phyloP scores from a whole-genome alignment of 2,888 invertebrate genomes.

The Drosophila monieri region DNA sequence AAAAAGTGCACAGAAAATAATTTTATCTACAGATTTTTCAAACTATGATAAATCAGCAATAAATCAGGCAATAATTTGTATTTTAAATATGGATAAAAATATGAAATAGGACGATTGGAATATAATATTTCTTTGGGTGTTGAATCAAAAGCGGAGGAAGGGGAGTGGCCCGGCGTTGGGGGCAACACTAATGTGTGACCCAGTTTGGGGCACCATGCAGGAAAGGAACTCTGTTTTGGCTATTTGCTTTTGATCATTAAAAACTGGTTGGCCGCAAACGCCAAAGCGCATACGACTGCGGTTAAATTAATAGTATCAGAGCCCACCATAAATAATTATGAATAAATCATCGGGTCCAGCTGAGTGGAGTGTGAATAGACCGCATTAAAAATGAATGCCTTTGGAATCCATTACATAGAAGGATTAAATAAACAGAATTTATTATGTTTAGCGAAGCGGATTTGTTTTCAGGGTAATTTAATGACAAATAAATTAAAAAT shows the following conservation, averaged over 20 bases:
- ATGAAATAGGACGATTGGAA: background rate
- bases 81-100: background rate
- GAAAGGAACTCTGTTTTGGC: conserved; percentile 71
- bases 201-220: conserved; percentile 68
- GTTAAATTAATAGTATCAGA: conserved; percentile 26
- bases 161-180: conserved; percentile 13
- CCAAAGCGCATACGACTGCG: conserved; percentile 30
- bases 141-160: conserved; percentile 1
- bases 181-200: conserved; percentile 72
- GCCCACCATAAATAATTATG: background rate
- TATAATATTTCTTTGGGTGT: background rate
- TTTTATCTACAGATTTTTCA: background rate
- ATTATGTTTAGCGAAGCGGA: background rate
- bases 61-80: background rate
- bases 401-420: background rate
- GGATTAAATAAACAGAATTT: background rate
- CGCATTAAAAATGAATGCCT: background rate
- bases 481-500: background rate
- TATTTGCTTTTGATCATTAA: conserved; percentile 72
- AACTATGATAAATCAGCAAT: background rate
- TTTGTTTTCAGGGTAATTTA: background rate
- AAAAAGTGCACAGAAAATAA: background rate
- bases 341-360: conserved; percentile 11
- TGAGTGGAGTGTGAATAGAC: background rate
- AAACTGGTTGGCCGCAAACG: conserved; percentile 74